phyloP scores from a whole-genome alignment of 53 echinoderm and acorn worm genomes.

The Luidia sarsii region DNA sequence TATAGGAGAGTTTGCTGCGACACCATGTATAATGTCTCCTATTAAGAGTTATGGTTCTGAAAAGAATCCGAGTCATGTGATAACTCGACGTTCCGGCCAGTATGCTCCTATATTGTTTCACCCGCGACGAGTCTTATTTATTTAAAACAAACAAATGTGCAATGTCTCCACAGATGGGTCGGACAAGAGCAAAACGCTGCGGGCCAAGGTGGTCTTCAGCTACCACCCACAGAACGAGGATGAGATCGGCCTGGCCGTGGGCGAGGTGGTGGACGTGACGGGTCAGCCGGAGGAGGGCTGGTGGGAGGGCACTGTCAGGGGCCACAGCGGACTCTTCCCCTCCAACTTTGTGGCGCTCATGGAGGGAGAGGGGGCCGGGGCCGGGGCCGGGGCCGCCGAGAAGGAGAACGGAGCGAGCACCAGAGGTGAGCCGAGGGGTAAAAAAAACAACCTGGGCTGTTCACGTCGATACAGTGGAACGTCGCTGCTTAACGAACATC shows the following conservation, averaged over 20 bases:
- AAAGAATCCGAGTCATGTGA: no score
- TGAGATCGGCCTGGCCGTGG: slow-evolving; percentile 66
- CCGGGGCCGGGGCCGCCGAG: not conserved
- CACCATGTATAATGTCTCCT: no score
- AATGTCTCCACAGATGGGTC: slow-evolving; percentile 30
- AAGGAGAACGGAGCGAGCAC: not conserved
- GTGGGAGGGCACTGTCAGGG: slow-evolving; percentile 87
- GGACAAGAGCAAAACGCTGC: slow-evolving; percentile 56
- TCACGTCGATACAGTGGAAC: no score
- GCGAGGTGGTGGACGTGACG: slow-evolving; percentile 69
- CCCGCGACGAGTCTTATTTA: no score
- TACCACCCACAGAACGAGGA: slow-evolving; percentile 86
- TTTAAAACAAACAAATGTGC: no score
- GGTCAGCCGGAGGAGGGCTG: slow-evolving; percentile 89
- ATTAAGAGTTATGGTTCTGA: no score
- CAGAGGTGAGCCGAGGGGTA: slow-evolving; percentile 20
- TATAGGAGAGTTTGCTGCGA: no score
- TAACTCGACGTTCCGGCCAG: no score
- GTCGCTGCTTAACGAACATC: no score
- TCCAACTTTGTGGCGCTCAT: slow-evolving; percentile 87
- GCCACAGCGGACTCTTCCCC: slow-evolving; percentile 87
- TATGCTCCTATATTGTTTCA: no score
- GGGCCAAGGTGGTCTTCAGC: slow-evolving; percentile 90
- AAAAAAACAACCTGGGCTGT: no score
- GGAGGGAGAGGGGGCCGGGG: slow-evolving; percentile 10